Evolutionary conservation across 2,113 vertebrate genomes (phyloP), one percentile per base, ranked within the genome.

Genomic region (Podarcis cretensis): DNA sequence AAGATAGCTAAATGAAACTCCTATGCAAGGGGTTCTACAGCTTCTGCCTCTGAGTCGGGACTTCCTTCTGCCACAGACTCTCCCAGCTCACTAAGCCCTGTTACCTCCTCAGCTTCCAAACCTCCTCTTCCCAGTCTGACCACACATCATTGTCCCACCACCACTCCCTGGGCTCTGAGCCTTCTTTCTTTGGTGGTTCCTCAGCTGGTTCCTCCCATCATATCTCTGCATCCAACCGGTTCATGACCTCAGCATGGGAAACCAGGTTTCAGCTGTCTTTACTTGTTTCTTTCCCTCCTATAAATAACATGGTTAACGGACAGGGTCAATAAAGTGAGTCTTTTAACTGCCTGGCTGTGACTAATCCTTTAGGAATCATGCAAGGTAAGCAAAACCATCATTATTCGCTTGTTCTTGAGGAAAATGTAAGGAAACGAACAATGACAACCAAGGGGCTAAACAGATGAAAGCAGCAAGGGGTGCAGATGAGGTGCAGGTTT

Each of bases 321-420:
- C 66, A 81, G 71, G 18, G 30, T 9, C 78, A 54, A 89, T 86
- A 87, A 90, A 63, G 43, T n/a, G 87, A 18, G 54, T 78, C 32
- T 21, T 80, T 54, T 14, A 8, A 75, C 16, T 18, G 54, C 30
- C 12, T 66, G 59, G 6, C 43, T 16, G 35, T 18, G 4, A 82
- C 32, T 5, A n/a, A 8, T 25, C 86, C 35, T 10, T 84, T 25
- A 71, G 57, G 27, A 73, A 73, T 35, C 8, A 73, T 80, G n/a
- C 59, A 68, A 86, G 40, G 35, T 48, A 14, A 86, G 81, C 40
- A 87, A 27, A 23, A 57, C 7, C 32, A 63, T 40, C 16, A 10
- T 40, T 35, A 32, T 59, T 81, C 21, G 43, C 43, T 57, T 13
- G 48, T 37, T 71, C 18, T 59, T 18, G 30, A 37, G 32, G 23